Evolutionary conservation across 2,888 invertebrate genomes (phyloP).

Genomic region (Latrodectus elegans): DNA sequence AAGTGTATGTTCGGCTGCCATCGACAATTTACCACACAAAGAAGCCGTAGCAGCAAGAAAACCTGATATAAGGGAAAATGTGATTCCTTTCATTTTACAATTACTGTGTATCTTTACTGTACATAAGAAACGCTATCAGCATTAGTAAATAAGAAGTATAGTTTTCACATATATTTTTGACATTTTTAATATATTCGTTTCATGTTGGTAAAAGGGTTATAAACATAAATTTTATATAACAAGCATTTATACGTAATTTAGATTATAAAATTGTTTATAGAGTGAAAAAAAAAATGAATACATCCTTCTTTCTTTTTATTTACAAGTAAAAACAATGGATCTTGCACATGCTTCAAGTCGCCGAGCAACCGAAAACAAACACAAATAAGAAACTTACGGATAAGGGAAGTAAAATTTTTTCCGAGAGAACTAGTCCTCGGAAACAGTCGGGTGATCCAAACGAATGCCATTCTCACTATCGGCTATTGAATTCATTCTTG

Average conservation of each 20-base stretch:
- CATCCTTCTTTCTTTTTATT: too few relatives aligned
- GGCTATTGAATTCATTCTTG: too few relatives aligned
- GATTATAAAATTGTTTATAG: neutral
- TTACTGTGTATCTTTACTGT: neutral
- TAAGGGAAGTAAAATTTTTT: too few relatives aligned
- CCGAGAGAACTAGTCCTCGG: too few relatives aligned
- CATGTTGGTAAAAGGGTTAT: neutral
- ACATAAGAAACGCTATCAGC: neutral
- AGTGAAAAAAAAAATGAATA: too few relatives aligned
- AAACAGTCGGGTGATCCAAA: too few relatives aligned
- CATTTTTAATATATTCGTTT: neutral
- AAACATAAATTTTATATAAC: neutral
- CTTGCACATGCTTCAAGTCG: too few relatives aligned
- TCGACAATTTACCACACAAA: conserved; percentile 75
- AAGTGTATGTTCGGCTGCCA: conserved; percentile 73
- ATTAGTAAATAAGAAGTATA: too few relatives aligned
- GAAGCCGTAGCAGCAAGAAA: conserved; percentile 75
- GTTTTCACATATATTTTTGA: neutral
- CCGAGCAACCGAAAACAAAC: too few relatives aligned
- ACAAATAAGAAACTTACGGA: too few relatives aligned
- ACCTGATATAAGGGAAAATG: conserved; percentile 75
- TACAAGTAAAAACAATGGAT: too few relatives aligned
- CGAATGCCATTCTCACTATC: too few relatives aligned
- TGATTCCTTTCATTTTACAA: conserved; percentile 70
- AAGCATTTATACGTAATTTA: neutral